phyloP scores from a whole-genome alignment of 1,140 invertebrate species.

The Armadillidium nasatum region DNA sequence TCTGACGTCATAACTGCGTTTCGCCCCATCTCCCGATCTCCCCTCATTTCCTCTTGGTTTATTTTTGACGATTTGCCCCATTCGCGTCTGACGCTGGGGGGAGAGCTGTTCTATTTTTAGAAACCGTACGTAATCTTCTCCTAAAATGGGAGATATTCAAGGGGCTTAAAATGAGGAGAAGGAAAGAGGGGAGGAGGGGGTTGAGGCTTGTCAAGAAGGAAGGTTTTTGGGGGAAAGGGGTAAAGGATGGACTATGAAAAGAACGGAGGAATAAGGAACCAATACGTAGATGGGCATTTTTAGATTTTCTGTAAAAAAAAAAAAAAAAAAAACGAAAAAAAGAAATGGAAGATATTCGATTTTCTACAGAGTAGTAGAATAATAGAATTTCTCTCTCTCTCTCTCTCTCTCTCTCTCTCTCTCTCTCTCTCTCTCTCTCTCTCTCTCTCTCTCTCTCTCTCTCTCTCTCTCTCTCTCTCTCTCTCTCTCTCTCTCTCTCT shows the following conservation, averaged over 20 bases:
- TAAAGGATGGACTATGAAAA: background rate
- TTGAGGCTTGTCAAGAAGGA: no score
- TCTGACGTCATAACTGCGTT: background rate
- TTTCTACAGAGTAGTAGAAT: no score
- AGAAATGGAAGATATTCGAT: background rate
- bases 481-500: no score
- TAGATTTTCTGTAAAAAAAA: background rate
- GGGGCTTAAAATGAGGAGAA: background rate
- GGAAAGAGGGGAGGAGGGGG: background rate
- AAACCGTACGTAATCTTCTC: background rate
- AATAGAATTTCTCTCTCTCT: no score
- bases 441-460: no score
- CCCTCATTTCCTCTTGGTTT: background rate
- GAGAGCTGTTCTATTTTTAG: background rate
- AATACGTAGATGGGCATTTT: background rate
- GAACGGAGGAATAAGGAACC: background rate
- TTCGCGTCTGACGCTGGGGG: background rate
- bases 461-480: no score
- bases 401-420: no score
- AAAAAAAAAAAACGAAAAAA: background rate
- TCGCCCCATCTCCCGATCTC: background rate
- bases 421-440: no score
- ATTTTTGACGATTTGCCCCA: background rate
- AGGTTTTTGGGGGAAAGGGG: background rate
- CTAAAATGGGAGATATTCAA: background rate